phyloP scores from a whole-genome alignment of 1,140 invertebrate species.

The Megathymus violae region DNA sequence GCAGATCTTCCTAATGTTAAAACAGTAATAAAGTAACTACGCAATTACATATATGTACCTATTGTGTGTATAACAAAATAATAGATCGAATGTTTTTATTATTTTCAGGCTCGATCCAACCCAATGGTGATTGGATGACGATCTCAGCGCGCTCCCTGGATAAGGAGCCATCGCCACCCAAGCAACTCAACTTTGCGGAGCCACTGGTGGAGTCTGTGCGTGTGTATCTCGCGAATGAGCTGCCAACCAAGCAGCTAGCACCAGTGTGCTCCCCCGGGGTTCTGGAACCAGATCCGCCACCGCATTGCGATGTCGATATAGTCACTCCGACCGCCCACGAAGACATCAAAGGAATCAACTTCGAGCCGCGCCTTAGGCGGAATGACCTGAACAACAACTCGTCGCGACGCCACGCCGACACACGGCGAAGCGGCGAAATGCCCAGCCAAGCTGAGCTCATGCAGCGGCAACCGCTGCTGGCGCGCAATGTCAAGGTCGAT shows the following conservation, averaged over 20 bases:
- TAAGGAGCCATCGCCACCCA: slow-evolving; percentile 68
- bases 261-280: slow-evolving; percentile 54
- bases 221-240: slow-evolving; percentile 77
- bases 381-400: slow-evolving; percentile 84
- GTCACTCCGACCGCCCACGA: slow-evolving; percentile 63
- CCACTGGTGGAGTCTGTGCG: slow-evolving; percentile 80
- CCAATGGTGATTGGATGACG: slow-evolving; percentile 83
- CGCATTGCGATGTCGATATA: slow-evolving; percentile 71
- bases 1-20: no score
- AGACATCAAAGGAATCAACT: slow-evolving; percentile 77
- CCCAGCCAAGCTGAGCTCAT: slow-evolving; percentile 78
- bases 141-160: slow-evolving; percentile 75
- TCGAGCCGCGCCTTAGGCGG: slow-evolving; percentile 71
- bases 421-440: slow-evolving; percentile 56
- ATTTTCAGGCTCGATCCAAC: slow-evolving; percentile 77
- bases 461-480: slow-evolving; percentile 82
- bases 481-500: slow-evolving; percentile 69
- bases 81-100: slow-evolving; percentile 35
- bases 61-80: no score
- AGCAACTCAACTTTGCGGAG: slow-evolving; percentile 75
- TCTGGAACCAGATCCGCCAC: slow-evolving; percentile 46
- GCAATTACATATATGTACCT: no score
- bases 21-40: slow-evolving; percentile 5
- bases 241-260: slow-evolving; percentile 70
- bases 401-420: slow-evolving; percentile 52